Evolutionary conservation across 2,888 invertebrate species (phyloP).

Genomic region (Drosophila kambysellisi): DNA sequence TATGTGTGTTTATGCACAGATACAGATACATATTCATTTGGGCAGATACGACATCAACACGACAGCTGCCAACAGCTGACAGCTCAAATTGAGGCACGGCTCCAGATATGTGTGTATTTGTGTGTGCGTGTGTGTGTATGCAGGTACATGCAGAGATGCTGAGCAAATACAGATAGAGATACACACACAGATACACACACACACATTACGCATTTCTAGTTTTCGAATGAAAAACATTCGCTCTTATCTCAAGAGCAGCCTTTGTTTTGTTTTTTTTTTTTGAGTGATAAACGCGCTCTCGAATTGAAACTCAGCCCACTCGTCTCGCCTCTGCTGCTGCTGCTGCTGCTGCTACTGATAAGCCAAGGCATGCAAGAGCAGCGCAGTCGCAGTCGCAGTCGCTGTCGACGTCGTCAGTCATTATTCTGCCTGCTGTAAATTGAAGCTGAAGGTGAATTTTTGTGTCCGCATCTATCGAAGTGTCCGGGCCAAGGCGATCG

Average conservation of each 20-base stretch:
- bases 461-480: slow-evolving; percentile 36
- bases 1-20: not conserved
- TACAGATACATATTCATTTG: slow-evolving; percentile 1
- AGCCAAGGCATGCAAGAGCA: slow-evolving; percentile 40
- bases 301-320: not conserved
- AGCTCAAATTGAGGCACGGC: slow-evolving; percentile 21
- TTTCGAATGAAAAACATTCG: slow-evolving; percentile 3
- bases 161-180: slow-evolving; percentile 3
- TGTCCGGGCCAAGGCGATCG: slow-evolving; percentile 60
- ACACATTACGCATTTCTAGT: not conserved
- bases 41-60: slow-evolving; percentile 18
- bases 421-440: slow-evolving; percentile 44
- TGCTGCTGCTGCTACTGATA: slow-evolving; percentile 29
- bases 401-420: slow-evolving; percentile 10
- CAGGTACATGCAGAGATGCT: not conserved
- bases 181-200: not conserved
- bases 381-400: slow-evolving; percentile 20
- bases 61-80: slow-evolving; percentile 41
- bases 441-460: slow-evolving; percentile 73
- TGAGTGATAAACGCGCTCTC: slow-evolving; percentile 46
- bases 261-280: slow-evolving; percentile 37
- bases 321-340: not conserved
- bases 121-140: slow-evolving; percentile 13
- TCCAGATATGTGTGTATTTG: slow-evolving; percentile 18
- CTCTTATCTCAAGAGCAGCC: slow-evolving; percentile 42